Base-by-base conservation (phyloP, 2,888 invertebrate genomes). In the Leptarthrus brevirostris region DNA sequence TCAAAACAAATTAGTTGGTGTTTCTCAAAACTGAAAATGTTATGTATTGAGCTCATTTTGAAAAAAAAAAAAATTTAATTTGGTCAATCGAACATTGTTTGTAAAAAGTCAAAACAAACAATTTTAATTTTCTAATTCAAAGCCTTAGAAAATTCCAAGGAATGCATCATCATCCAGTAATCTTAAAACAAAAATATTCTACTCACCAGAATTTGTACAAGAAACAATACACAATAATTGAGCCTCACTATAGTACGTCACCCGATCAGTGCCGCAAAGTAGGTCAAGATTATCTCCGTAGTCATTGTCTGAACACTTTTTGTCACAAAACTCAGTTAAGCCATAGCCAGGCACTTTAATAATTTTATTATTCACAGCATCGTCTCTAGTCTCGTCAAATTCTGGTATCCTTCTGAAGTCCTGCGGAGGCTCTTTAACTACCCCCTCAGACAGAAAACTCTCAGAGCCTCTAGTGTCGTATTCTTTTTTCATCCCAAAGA, bases 211-310 rank as follows among this genome's bases (percentile, higher is more conserved):
- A 24, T 66, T 66, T 20, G 44, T 66, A 22, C 66, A 66, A 12
- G 66, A 66, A n/a, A 66, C 66, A 66, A 66, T 66, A 66, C 85
- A 85, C 54, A 81, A 79, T 30, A 82, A 83, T 61, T 83, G 82
- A 61, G 82, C 81, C 61, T 81, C 80, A 74, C 84, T 85, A 18
- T 76, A 76, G 74, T 84, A 85, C 36, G 79, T 61, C 34, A 81
- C 78, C 20, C 78, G 78, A 76, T 85, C 81, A 44, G 79, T 83
- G 12, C 81, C 85, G 76, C 85, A 85, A 61, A 85, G 66, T 12
- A 47, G 47, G 20, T 66, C 66, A 16, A 47, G 16, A 16, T 66
- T 47, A 3, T 47, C 34, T n/a, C 18, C 24, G 20, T 34, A 36
- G 5, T 53, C 22, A 18, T 24, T 44, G n/a, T 47, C 47, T 44